Percentiles rank a stretch among this genome's conserved stretches.
Conservation (phyloP, 2,797 vertebrate species). For the Etheostoma nigrum region DNA sequence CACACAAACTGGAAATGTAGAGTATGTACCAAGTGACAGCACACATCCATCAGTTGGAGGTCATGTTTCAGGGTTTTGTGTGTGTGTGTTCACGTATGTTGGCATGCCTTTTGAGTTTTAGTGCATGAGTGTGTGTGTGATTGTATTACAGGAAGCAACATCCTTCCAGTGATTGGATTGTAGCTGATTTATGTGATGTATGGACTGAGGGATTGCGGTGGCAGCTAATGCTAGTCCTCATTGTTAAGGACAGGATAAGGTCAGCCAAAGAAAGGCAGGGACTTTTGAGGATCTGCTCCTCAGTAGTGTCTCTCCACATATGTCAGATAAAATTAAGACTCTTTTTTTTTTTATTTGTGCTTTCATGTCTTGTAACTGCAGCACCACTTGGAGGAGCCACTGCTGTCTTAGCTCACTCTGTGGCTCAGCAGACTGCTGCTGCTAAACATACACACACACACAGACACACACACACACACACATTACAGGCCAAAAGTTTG, state of each 20-base stretch:
- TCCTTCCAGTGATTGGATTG: constrained; percentile 33
- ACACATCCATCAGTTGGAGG: constrained; percentile 27
- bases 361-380: constrained; percentile 5
- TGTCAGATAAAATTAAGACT: neutral
- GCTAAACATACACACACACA: neutral
- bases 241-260: constrained; percentile 53
- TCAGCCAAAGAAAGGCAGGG: constrained; percentile 24
- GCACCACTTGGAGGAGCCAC: constrained; percentile 73
- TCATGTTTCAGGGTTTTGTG: constrained; percentile 22
- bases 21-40: constrained; percentile 17
- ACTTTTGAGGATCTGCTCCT: neutral
- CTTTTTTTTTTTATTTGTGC: neutral
- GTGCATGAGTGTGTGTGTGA: constrained; percentile 1
- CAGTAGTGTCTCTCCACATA: neutral
- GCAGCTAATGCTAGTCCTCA: constrained; percentile 18
- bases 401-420: constrained; percentile 26
- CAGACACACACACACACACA: no score
- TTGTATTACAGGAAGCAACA: constrained; percentile 25
- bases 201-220: constrained; percentile 28
- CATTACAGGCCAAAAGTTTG: no score
- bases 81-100: neutral
- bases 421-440: constrained; percentile 4
- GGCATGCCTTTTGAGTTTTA: constrained; percentile 18
- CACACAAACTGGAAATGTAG: constrained; percentile 15
- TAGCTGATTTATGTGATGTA: constrained; percentile 50